Percentiles rank a stretch among this genome's conserved stretches.
phyloP scores from a whole-genome alignment of 2,113 vertebrate species.

The Odocoileus virginianus region DNA sequence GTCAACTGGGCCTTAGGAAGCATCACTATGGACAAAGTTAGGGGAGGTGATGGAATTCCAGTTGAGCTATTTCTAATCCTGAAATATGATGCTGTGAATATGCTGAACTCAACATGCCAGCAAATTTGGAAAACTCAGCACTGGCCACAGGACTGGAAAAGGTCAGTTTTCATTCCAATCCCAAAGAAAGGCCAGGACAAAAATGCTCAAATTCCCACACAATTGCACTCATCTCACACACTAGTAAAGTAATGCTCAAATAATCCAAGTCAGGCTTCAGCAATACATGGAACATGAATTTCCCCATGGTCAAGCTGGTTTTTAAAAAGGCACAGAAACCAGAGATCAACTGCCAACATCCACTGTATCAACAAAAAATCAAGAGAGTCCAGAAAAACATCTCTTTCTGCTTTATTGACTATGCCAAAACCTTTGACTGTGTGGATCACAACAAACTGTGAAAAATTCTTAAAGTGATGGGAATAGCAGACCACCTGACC shows the following conservation, averaged over 20 bases:
- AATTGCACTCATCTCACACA: background rate
- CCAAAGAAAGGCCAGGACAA: background rate
- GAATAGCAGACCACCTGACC: background rate
- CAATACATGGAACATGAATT: background rate
- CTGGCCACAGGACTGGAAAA: background rate
- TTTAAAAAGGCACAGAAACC: background rate
- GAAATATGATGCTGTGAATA: background rate
- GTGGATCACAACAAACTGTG: background rate
- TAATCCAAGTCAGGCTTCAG: background rate
- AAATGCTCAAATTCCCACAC: background rate
- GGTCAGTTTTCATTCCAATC: background rate
- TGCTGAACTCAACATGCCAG: background rate
- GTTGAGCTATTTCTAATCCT: background rate
- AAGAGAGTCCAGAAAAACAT: background rate
- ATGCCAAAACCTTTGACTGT: background rate
- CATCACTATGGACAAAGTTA: background rate
- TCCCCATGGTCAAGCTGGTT: accelerated
- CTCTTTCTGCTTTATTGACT: background rate
- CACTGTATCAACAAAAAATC: accelerated
- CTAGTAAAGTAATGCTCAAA: background rate
- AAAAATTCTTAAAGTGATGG: background rate
- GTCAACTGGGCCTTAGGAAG: background rate
- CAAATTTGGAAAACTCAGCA: background rate
- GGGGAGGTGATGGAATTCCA: background rate
- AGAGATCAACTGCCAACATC: background rate